A percentile compares a stretch with the other conserved stretches of the same genome.
Conservation (phyloP, 2,113 vertebrate genomes). For the Candoia aspera region DNA sequence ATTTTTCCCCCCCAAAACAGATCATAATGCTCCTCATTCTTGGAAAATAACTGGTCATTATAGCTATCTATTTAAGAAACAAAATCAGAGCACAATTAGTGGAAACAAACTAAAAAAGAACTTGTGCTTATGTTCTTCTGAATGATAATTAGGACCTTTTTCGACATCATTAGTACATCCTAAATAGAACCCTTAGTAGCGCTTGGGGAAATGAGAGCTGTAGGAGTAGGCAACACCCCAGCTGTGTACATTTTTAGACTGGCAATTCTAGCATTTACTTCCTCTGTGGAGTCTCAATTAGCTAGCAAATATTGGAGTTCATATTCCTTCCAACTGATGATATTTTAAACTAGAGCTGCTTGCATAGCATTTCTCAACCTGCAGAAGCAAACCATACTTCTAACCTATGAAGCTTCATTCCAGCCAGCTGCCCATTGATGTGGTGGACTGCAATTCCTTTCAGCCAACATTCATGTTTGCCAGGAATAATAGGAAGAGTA, state of each 20-base stretch:
- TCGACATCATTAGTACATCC: not conserved
- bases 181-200: constrained; percentile 14
- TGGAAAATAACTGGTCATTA: not conserved
- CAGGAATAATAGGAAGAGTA: not conserved
- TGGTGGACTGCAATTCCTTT: not conserved
- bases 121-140: not conserved
- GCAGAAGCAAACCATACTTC: not conserved
- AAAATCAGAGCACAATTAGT: not conserved
- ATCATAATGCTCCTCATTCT: not conserved
- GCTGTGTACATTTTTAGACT: constrained; percentile 23
- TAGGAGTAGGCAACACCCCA: not conserved
- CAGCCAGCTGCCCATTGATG: not conserved
- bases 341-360: constrained; percentile 9
- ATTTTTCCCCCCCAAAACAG: not conserved
- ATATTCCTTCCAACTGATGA: constrained; percentile 1
- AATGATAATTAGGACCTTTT: constrained; percentile 1
- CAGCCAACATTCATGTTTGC: not conserved
- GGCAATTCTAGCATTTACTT: constrained; percentile 17
- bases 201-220: not conserved
- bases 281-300: constrained; percentile 1
- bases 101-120: not conserved
- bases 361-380: not conserved
- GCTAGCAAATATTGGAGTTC: not conserved
- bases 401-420: not conserved
- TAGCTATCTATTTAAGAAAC: not conserved